Conservation (phyloP, 2,113 vertebrate species). For the Protobothrops flavoviridis region DNA sequence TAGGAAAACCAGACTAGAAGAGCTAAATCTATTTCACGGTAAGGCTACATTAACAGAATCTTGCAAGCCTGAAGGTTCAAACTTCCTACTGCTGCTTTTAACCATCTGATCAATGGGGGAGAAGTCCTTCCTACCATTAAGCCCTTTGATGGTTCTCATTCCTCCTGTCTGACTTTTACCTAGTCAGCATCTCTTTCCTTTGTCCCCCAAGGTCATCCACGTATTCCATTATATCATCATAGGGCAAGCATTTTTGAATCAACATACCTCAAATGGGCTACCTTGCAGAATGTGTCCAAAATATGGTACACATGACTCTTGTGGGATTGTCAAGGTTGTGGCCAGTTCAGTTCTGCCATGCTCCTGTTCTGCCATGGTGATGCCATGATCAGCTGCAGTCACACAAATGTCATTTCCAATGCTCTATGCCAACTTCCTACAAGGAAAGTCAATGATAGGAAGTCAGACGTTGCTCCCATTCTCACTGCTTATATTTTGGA, state of each 20-base stretch:
- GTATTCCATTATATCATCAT: neutral
- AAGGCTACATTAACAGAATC: neutral
- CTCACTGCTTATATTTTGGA: neutral
- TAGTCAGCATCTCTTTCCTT: neutral
- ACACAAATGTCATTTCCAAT: neutral
- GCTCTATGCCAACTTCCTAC: neutral
- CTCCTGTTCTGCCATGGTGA: neutral
- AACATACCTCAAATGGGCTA: neutral
- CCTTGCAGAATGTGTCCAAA: neutral
- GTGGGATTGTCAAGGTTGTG: neutral
- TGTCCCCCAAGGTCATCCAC: neutral
- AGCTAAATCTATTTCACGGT: neutral
- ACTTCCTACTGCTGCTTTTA: neutral
- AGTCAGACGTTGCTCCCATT: neutral
- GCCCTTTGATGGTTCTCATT: neutral
- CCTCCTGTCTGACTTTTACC: neutral
- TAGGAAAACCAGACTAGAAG: neutral
- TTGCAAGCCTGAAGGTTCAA: neutral
- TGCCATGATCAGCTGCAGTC: neutral
- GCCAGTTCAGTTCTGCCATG: neutral
- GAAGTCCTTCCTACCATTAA: neutral
- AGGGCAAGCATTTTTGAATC: neutral
- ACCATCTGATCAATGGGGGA: neutral
- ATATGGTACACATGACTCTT: neutral
- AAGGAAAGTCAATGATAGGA: neutral